These are phyloP conservation scores for Nudaria mundana DNA, from an alignment of 2,888 invertebrate genomes.

Conservation along the genomic window DNA sequence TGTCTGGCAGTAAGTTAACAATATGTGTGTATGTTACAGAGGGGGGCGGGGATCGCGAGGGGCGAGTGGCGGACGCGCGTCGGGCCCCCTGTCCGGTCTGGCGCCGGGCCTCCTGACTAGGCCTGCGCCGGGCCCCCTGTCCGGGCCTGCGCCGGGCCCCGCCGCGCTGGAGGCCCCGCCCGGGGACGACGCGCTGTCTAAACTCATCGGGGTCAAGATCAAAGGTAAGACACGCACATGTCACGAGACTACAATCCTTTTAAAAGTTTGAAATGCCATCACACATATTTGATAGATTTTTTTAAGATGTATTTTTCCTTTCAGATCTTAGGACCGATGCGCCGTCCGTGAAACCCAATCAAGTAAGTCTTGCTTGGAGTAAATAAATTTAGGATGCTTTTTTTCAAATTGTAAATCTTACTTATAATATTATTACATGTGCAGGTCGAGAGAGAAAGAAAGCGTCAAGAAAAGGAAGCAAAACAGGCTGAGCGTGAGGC, in stretches of 20 bases:
- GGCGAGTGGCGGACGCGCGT: slow-evolving; percentile 13
- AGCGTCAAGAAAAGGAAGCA: slow-evolving; percentile 76
- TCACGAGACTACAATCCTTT: too few relatives aligned
- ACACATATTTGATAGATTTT: too few relatives aligned
- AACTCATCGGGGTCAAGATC: slow-evolving; percentile 71
- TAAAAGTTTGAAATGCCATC: too few relatives aligned
- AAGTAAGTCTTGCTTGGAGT: slow-evolving; percentile 42
- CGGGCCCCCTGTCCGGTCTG: slow-evolving; percentile 12
- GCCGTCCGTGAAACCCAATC: slow-evolving; percentile 52
- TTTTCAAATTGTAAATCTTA: neutral
- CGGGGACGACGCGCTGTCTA: slow-evolving; percentile 61
- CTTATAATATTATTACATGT: neutral
- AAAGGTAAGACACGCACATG: slow-evolving; percentile 49
- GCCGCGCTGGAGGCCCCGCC: slow-evolving; percentile 16
- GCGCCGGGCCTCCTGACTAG: too few relatives aligned
- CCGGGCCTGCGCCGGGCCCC: neutral
- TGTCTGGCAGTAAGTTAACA: too few relatives aligned
- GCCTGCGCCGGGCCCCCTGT: neutral
- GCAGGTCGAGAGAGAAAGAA: slow-evolving; percentile 78
- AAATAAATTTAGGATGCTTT: neutral
- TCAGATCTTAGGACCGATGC: slow-evolving; percentile 63
- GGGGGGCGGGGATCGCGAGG: slow-evolving; percentile 20
- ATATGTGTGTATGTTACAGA: too few relatives aligned
- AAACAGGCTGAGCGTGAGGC: slow-evolving; percentile 75
- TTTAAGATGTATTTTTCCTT: slow-evolving; percentile 1